Base-by-base conservation (phyloP, 2,113 vertebrate species). In the Cervus canadensis region DNA sequence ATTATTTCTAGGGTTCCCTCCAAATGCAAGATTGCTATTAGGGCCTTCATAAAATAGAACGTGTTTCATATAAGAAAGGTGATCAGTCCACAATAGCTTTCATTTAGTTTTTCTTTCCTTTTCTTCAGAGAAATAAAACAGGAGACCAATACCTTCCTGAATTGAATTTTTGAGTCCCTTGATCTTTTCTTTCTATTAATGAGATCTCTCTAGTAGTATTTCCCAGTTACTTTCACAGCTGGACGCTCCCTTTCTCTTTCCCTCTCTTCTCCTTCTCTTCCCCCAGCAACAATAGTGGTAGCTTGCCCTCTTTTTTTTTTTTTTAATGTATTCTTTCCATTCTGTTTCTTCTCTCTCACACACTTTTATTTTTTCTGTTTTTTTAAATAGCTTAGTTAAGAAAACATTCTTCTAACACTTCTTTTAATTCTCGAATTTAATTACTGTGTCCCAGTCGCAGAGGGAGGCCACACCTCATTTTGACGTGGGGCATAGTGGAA, bases 1-100 rank as follows among this genome's bases (percentile, higher is more conserved):
- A 87, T 79, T 97, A 62, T 78, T 78, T 97, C 87, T 40, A 71
- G 87, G 40, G 11, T 54, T 54, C 56, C 52, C 98, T 96, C 76
- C 59, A 96, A 81, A 86, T 82, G 40, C 36, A n/a, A 74, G 40
- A 84, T 87, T 88, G 26, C 59, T 87, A 19, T 79, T 64, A 87
- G 33, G 26, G 19, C 74, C 83, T 95, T 96, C 48, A 71, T 86
- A 89, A 89, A 98, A 71, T 15, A 81, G 16, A 45, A 26, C 40
- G 16, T 86, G 19, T 85, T 88, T 95, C 40, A 64, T 96, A 19
- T 40, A 94, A 83, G 67, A 83, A 62, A 92, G 36, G 6, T 81
- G 54, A 81, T 76, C 62, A 93, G 82, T 78, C 54, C 64, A 45
- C n/a, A 43, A 4, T n/a, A 94, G 33, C 23, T 86, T 91, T 36